These are phyloP conservation scores for Pteronotus mesoamericanus DNA, from an alignment of 2,797 vertebrate species.

Conservation along the genomic window DNA sequence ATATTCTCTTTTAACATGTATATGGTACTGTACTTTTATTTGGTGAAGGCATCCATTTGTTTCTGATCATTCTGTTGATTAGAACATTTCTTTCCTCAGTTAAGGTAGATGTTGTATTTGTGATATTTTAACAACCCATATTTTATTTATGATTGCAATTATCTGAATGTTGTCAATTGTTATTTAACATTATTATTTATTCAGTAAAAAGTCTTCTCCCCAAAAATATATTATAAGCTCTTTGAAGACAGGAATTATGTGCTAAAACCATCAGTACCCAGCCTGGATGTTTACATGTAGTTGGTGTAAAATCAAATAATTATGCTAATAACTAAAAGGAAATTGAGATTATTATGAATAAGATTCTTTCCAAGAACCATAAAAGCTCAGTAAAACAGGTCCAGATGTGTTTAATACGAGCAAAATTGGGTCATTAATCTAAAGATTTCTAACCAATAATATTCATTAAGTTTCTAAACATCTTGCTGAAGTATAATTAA, in stretches of 20 bases:
- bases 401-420: conserved; percentile 51
- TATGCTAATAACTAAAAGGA: not conserved
- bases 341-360: not conserved
- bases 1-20: not conserved
- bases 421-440: conserved; percentile 58
- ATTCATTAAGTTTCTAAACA: conserved; percentile 62
- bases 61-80: not conserved
- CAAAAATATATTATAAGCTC: conserved; percentile 26
- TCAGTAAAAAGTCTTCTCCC: not conserved
- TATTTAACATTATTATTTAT: conserved; percentile 27
- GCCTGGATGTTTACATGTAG: not conserved
- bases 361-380: conserved; percentile 29
- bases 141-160: conserved; percentile 34
- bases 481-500: conserved; percentile 59
- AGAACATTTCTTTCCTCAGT: not conserved
- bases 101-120: not conserved
- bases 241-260: not conserved
- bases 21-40: not conserved
- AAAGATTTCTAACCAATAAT: conserved; percentile 59
- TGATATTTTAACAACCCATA: not conserved
- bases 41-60: not conserved
- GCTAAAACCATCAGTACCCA: not conserved
- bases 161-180: not conserved
- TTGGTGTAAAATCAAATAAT: conserved; percentile 6
- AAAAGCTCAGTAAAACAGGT: conserved; percentile 14